phyloP scores from a whole-genome alignment of 2,888 invertebrate species.

The Latheticus oryzae region DNA sequence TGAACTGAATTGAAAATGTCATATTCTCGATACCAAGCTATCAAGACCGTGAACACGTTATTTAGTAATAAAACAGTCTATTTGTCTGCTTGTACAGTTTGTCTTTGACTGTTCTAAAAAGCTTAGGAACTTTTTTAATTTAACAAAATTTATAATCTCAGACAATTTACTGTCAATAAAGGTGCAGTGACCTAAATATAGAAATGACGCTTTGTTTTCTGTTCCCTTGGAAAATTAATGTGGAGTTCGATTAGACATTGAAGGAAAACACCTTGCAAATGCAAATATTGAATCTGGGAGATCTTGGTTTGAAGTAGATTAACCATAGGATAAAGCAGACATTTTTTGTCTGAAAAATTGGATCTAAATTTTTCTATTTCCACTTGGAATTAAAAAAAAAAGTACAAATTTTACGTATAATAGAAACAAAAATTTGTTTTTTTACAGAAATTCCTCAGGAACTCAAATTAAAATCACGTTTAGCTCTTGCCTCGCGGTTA shows the following conservation, averaged over 20 bases:
- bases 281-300: constrained; percentile 4
- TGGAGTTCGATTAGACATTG: not conserved
- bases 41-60: no score
- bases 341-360: not conserved
- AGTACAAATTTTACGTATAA: no score
- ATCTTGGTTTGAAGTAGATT: constrained; percentile 1
- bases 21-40: no score
- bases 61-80: no score
- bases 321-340: not conserved
- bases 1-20: constrained; percentile 3
- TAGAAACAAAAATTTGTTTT: no score
- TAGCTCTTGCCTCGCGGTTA: not conserved
- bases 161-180: constrained; percentile 5
- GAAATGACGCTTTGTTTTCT: constrained; percentile 1
- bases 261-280: not conserved
- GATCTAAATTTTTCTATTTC: no score
- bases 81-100: no score
- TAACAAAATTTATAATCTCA: no score
- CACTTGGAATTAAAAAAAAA: no score
- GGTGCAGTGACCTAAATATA: constrained; percentile 16
- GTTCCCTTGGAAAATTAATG: constrained; percentile 4
- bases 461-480: constrained; percentile 5
- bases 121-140: not conserved
- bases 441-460: not conserved
- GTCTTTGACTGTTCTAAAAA: no score